phyloP scores from a whole-genome alignment of 2,113 vertebrate genomes.

The Mormoops blainvillei region DNA sequence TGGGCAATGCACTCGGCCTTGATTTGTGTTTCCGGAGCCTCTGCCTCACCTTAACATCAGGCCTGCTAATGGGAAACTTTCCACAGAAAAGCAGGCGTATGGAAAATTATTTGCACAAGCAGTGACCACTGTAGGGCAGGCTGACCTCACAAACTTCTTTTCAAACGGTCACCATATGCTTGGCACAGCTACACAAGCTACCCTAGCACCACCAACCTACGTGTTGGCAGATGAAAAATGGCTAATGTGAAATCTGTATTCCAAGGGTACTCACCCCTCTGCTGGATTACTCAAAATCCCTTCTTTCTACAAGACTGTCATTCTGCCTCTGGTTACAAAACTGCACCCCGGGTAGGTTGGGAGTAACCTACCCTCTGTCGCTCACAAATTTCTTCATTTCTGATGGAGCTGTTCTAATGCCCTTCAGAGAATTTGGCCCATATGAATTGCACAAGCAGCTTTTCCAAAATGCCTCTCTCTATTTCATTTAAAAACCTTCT shows the following conservation, averaged over 20 bases:
- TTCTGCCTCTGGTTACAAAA: not conserved
- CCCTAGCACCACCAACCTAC: not conserved
- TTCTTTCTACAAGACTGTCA: not conserved
- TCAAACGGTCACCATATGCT: not conserved
- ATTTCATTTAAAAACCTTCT: slow-evolving; percentile 50
- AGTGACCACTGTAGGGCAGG: not conserved
- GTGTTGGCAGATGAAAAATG: not conserved
- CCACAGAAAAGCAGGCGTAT: not conserved
- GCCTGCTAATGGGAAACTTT: not conserved
- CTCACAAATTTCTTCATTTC: not conserved
- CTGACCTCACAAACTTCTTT: not conserved
- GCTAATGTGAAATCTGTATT: not conserved
- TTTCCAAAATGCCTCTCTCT: slow-evolving; percentile 22
- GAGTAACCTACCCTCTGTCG: not conserved
- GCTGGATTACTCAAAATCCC: not conserved
- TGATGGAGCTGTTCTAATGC: not conserved
- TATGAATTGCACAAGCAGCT: not conserved
- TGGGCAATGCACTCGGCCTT: fast-evolving
- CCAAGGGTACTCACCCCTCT: not conserved
- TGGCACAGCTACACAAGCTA: not conserved
- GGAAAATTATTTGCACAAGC: not conserved
- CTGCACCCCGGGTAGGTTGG: too few relatives aligned
- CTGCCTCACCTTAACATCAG: not conserved
- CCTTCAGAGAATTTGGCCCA: not conserved
- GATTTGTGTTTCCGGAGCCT: not conserved